Conservation (phyloP, 2,888 invertebrate genomes). For the Drosophila limbata region DNA sequence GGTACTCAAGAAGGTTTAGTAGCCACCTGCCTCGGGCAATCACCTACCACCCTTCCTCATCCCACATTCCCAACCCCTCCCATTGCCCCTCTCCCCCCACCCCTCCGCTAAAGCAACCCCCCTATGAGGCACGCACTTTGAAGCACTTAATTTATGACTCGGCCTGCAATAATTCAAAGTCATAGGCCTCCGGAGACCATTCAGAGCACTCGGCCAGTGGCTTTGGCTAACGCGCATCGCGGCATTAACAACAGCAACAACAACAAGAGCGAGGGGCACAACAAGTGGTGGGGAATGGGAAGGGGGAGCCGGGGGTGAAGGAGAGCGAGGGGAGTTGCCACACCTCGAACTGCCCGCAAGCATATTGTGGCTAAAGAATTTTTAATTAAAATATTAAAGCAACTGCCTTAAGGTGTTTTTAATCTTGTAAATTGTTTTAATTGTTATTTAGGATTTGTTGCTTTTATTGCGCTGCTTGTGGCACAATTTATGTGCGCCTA, state of each 20-base stretch:
- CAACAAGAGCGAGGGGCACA: constrained; percentile 1
- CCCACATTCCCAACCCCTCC: neutral
- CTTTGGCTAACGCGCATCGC: constrained; percentile 25
- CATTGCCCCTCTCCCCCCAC: neutral
- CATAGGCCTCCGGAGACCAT: constrained; percentile 80
- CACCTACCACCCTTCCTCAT: neutral
- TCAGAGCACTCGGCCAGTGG: constrained; percentile 60
- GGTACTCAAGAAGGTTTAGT: constrained; percentile 35
- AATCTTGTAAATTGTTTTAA: constrained; percentile 81
- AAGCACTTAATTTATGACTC: constrained; percentile 77
- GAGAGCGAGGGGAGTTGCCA: neutral
- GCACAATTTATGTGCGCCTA: constrained; percentile 74
- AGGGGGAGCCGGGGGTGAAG: too few species aligned
- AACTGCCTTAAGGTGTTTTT: constrained; percentile 76
- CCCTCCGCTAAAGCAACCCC: neutral
- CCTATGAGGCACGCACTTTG: constrained; percentile 43
- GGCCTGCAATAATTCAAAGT: constrained; percentile 81
- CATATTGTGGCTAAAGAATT: constrained; percentile 72
- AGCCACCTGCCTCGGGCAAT: constrained; percentile 14
- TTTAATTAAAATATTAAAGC: constrained; percentile 82
- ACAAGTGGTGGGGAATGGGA: neutral
- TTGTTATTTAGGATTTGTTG: constrained; percentile 79
- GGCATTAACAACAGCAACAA: constrained; percentile 25
- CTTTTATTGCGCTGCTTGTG: constrained; percentile 47
- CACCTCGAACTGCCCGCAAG: constrained; percentile 28